phyloP scores from a whole-genome alignment of 2,888 invertebrate species.

The Amphimallon solstitiale region DNA sequence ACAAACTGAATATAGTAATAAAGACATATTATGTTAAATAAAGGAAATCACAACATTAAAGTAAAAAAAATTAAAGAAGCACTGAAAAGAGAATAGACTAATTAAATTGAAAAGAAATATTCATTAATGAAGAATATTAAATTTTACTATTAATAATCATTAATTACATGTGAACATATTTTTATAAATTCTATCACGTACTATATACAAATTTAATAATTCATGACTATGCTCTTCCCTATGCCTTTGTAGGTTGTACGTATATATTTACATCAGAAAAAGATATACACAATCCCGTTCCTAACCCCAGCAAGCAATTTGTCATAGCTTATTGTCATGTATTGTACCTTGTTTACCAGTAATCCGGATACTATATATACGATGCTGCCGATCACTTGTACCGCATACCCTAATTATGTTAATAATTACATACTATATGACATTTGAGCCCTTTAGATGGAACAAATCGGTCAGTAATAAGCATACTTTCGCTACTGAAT shows the following conservation, averaged over 20 bases:
- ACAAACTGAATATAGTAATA: no score
- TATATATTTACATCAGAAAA: constrained; percentile 14
- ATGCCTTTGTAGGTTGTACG: not conserved
- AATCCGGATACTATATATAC: constrained; percentile 37
- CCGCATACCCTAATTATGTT: constrained; percentile 48
- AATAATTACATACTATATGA: constrained; percentile 1
- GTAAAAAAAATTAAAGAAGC: no score
- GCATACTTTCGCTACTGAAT: not conserved
- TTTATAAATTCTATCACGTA: no score
- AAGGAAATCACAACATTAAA: no score
- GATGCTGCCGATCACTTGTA: constrained; percentile 40
- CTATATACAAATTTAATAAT: no score
- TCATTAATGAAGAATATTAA: no score
- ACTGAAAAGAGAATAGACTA: no score
- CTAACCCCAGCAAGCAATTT: constrained; percentile 52
- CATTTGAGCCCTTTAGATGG: not conserved
- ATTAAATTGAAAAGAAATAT: no score
- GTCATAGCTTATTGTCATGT: constrained; percentile 58
- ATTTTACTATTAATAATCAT: no score
- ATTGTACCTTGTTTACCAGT: constrained; percentile 51
- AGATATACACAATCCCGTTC: constrained; percentile 44
- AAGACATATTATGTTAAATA: no score
- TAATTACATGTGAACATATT: no score
- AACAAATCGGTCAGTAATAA: constrained; percentile 3
- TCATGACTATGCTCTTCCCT: not conserved